Evolutionary conservation across 2,797 vertebrate species (phyloP).

Genomic region (Margarornis squamiger): DNA sequence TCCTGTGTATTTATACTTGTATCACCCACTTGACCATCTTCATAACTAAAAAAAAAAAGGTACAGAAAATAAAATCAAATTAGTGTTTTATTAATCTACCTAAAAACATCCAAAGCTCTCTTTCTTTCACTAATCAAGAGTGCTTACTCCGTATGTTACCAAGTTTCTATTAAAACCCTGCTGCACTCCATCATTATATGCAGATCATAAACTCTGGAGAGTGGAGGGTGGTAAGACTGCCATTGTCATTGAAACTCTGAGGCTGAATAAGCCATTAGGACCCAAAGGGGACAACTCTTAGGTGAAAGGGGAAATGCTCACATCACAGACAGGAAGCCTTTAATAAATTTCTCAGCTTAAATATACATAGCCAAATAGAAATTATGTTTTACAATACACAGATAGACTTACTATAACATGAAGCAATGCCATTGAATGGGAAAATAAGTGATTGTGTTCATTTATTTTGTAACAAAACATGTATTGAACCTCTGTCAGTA

Average conservation of each 20-base stretch:
- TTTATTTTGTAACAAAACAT: background rate
- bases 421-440: background rate
- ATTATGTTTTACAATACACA: background rate
- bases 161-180: background rate
- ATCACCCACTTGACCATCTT: constrained; percentile 90
- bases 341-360: background rate
- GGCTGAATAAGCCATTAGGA: background rate
- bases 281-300: background rate
- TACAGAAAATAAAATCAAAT: constrained; percentile 37
- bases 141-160: background rate
- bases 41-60: constrained; percentile 78
- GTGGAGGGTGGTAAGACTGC: background rate
- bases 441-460: background rate
- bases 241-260: background rate
- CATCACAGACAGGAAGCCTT: background rate
- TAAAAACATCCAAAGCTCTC: background rate
- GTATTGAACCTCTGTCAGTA: background rate
- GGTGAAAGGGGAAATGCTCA: background rate
- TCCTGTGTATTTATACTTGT: constrained; percentile 91
- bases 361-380: background rate
- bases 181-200: background rate
- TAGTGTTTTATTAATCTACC: background rate
- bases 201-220: background rate
- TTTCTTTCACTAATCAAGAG: background rate
- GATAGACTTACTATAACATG: background rate